These are phyloP conservation scores for Mycogona germanica DNA, from an alignment of 2,888 invertebrate genomes.

Conservation along the genomic window DNA sequence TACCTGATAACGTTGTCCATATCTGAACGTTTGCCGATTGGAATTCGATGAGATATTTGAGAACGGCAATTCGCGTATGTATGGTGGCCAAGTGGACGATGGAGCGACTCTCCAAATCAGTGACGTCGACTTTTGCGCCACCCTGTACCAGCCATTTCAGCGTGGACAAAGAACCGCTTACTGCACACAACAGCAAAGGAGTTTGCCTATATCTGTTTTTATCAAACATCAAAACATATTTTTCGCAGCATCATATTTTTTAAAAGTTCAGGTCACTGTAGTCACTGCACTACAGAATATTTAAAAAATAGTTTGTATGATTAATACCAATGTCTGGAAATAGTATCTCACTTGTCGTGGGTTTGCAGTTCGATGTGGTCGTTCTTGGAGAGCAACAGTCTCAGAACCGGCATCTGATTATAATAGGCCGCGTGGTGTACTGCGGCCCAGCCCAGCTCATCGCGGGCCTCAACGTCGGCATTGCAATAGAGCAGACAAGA, in stretches of 20 bases:
- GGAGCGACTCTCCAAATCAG: background rate
- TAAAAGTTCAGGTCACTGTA: no score
- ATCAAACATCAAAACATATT: no score
- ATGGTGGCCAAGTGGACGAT: slow-evolving; percentile 1
- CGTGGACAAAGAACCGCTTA: slow-evolving; percentile 12
- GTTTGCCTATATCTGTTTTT: slow-evolving; percentile 7
- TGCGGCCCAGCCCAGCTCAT: slow-evolving; percentile 14
- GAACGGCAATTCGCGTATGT: background rate
- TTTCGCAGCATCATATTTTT: no score
- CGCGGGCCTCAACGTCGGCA: slow-evolving; percentile 11
- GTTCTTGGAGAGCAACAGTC: slow-evolving; percentile 8
- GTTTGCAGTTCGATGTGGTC: slow-evolving; percentile 15
- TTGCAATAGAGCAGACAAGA: slow-evolving; percentile 3
- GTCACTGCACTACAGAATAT: no score
- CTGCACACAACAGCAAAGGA: slow-evolving; percentile 12
- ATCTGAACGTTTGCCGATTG: background rate
- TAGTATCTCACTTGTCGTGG: slow-evolving; percentile 1
- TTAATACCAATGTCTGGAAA: no score
- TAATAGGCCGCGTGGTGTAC: slow-evolving; percentile 15
- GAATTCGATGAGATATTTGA: background rate
- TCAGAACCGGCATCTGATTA: slow-evolving; percentile 9
- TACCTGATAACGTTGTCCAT: background rate
- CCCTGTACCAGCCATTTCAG: slow-evolving; percentile 13
- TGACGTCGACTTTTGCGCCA: slow-evolving; percentile 3
- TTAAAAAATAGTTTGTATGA: no score